A percentile compares a stretch with the other conserved stretches of the same genome.
Conservation (phyloP, 2,888 invertebrate species). For the Physocephala rufipes region DNA sequence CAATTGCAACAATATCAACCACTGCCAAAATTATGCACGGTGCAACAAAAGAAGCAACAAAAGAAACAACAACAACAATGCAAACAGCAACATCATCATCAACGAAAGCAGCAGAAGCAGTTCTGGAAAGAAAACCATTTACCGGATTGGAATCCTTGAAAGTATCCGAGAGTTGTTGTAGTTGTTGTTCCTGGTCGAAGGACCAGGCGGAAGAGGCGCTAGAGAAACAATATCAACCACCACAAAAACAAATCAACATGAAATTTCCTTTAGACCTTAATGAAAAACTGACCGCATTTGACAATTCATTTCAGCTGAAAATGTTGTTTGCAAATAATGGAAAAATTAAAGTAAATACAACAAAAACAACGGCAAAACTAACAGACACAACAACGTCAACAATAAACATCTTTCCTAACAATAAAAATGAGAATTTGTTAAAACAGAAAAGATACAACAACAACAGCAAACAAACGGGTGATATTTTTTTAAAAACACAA, state of each 20-base stretch:
- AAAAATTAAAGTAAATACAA: background rate
- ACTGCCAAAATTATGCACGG: constrained; percentile 12
- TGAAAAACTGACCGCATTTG: constrained; percentile 11
- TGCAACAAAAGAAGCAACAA: constrained; percentile 12
- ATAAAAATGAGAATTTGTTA: background rate
- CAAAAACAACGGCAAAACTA: constrained; percentile 7
- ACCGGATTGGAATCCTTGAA: background rate
- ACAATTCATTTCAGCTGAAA: constrained; percentile 14
- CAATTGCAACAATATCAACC: background rate
- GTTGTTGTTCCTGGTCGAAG: background rate
- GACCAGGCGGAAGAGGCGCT: background rate
- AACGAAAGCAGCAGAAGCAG: too few relatives aligned
- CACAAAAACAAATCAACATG: background rate
- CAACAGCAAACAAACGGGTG: constrained; percentile 15
- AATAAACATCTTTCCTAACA: background rate
- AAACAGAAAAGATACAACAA: constrained; percentile 4
- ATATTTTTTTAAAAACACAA: constrained; percentile 19
- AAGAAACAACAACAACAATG: constrained; percentile 4
- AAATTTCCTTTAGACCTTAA: constrained; percentile 33
- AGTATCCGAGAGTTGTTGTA: constrained; percentile 9
- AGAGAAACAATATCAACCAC: constrained; percentile 8
- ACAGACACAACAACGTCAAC: background rate
- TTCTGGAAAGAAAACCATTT: constrained; percentile 5
- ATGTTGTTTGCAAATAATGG: background rate
- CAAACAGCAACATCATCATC: background rate